Percentiles rank a stretch among this genome's conserved stretches.
Conservation (phyloP, 2,797 vertebrate species). For the Gobio occitaniae region DNA sequence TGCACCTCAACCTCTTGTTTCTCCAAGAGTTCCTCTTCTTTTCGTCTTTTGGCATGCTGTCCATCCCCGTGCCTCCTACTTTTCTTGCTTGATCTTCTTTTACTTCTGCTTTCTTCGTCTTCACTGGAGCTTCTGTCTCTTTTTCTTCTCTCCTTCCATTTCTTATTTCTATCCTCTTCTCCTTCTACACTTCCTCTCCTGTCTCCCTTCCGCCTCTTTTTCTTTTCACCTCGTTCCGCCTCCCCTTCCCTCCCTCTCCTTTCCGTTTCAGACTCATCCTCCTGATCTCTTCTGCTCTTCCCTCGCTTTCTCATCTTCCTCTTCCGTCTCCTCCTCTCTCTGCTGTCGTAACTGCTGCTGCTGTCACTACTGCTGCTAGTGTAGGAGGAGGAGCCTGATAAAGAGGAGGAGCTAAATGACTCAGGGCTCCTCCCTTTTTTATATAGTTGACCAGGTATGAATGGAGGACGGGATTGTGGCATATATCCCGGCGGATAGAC, state of each 20-base stretch:
- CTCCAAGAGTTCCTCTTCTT: conserved; percentile 21
- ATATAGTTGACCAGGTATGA: conserved; percentile 38
- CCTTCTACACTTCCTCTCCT: conserved; percentile 53
- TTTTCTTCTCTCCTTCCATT: conserved; percentile 49
- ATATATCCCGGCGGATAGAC: conserved; percentile 39
- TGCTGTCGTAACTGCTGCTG: conserved; percentile 59
- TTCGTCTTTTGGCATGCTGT: conserved; percentile 30
- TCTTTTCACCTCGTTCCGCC: conserved; percentile 54
- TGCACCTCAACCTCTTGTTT: conserved; percentile 59
- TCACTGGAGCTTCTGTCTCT: conserved; percentile 31
- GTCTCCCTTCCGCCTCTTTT: conserved; percentile 53
- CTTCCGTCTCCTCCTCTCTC: conserved; percentile 62
- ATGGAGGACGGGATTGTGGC: conserved; percentile 42
- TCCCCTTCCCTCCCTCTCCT: conserved; percentile 33
- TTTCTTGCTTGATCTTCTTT: conserved; percentile 59
- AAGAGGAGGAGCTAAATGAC: conserved; percentile 53
- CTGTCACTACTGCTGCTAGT: conserved; percentile 67
- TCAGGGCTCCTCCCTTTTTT: conserved; percentile 52
- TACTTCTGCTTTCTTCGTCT: conserved; percentile 54
- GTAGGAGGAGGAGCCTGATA: conserved; percentile 57
- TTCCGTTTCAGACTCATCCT: conserved; percentile 56
- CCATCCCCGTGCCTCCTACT: conserved; percentile 46
- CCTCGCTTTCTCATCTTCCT: conserved; percentile 57
- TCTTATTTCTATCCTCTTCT: conserved; percentile 52
- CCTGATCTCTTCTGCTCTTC: conserved; percentile 38